Evolutionary conservation across 1,140 invertebrate genomes (phyloP).

Genomic region (Thrips palmi): DNA sequence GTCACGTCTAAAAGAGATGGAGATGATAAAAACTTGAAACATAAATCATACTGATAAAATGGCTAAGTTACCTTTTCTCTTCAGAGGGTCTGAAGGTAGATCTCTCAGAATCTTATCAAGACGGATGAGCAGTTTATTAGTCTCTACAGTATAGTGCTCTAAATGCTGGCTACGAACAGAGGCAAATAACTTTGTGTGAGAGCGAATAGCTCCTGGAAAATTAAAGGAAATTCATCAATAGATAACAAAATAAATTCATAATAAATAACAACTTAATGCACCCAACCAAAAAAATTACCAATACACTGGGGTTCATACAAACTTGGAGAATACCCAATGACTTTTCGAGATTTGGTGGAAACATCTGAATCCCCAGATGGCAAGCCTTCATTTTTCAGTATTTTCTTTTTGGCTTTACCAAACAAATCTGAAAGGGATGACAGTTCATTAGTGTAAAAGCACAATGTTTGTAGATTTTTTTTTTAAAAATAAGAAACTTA

Average conservation of each 20-base stretch:
- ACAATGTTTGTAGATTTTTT: constrained; percentile 11
- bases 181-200: constrained; percentile 63
- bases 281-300: constrained; percentile 22
- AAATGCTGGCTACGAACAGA: constrained; percentile 48
- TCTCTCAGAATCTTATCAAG: constrained; percentile 80
- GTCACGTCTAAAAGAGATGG: not conserved
- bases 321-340: constrained; percentile 20
- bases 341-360: constrained; percentile 15
- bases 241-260: not conserved
- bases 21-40: not conserved
- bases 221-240: constrained; percentile 9
- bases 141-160: constrained; percentile 80
- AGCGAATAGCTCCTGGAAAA: constrained; percentile 36
- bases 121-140: constrained; percentile 87
- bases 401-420: constrained; percentile 73
- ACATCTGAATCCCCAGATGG: constrained; percentile 23
- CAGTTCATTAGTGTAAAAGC: constrained; percentile 4
- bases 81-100: constrained; percentile 57
- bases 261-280: constrained; percentile 6
- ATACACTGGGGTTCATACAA: constrained; percentile 40
- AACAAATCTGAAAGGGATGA: constrained; percentile 46
- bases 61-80: constrained; percentile 50
- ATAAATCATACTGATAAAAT: constrained; percentile 3
- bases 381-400: constrained; percentile 45
- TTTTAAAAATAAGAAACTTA: constrained; percentile 17